Conservation (phyloP, 1,140 invertebrate species). For the Calliphora vicina region DNA sequence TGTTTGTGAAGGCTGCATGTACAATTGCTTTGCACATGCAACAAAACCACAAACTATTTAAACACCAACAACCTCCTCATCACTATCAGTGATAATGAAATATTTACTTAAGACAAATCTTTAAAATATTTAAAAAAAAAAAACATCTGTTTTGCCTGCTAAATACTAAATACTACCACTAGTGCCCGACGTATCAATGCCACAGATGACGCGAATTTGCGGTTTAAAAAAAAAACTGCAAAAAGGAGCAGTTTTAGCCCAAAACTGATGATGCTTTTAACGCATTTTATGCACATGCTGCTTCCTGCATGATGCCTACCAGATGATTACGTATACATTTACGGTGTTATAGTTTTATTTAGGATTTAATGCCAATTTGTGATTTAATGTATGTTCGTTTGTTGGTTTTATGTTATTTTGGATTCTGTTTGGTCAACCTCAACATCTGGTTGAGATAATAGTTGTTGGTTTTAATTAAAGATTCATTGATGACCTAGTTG, state of each 20-base stretch:
- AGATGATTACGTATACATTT: neutral
- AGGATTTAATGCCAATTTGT: slow-evolving; percentile 1
- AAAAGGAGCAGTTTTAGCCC: neutral
- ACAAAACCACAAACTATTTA: neutral
- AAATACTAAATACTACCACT: neutral
- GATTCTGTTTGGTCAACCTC: neutral
- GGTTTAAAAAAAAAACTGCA: neutral
- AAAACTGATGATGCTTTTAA: neutral
- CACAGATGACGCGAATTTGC: neutral
- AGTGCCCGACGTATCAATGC: neutral
- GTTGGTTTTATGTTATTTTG: neutral
- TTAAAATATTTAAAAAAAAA: neutral
- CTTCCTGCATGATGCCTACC: neutral
- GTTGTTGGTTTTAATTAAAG: neutral
- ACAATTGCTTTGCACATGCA: neutral
- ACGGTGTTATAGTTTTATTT: neutral
- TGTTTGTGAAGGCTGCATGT: neutral
- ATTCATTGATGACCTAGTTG: neutral
- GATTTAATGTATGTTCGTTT: neutral
- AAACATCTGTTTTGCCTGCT: neutral
- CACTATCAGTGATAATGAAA: neutral
- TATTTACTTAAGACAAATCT: neutral
- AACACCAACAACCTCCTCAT: neutral
- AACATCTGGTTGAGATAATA: neutral
- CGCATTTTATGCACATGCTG: neutral